A percentile compares a stretch with the other conserved stretches of the same genome.
phyloP scores from a whole-genome alignment of 1,140 invertebrate species.

The Vanessa atalanta region DNA sequence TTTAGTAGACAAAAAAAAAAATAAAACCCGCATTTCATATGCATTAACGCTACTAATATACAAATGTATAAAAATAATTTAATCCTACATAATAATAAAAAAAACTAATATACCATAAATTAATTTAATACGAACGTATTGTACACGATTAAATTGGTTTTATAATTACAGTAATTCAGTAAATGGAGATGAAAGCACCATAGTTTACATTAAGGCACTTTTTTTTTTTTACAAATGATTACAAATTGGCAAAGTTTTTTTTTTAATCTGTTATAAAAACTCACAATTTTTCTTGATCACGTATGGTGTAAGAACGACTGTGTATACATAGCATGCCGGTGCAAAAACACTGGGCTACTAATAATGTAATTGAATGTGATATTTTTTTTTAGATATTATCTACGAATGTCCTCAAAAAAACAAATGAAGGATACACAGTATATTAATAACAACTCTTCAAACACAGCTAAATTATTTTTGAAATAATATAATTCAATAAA shows the following conservation, averaged over 20 bases:
- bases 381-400: no score
- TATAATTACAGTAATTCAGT: constrained; percentile 20
- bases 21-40: constrained; percentile 58
- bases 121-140: constrained; percentile 45
- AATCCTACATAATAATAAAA: constrained; percentile 29
- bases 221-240: not conserved
- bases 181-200: constrained; percentile 20
- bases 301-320: no score
- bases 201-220: constrained; percentile 23
- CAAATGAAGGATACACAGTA: no score
- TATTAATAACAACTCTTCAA: no score
- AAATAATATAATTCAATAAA: not conserved
- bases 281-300: no score
- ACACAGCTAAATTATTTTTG: no score
- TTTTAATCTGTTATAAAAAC: no score
- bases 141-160: constrained; percentile 13
- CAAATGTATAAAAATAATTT: constrained; percentile 50
- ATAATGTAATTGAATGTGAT: no score
- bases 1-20: constrained; percentile 63
- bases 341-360: no score
- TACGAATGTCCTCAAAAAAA: no score
- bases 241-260: not conserved
- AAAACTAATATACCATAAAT: constrained; percentile 15
- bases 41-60: constrained; percentile 65
- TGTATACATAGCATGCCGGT: no score